Evolutionary conservation across 2,113 vertebrate species (phyloP).

Genomic region (Austrofundulus limnaeus): DNA sequence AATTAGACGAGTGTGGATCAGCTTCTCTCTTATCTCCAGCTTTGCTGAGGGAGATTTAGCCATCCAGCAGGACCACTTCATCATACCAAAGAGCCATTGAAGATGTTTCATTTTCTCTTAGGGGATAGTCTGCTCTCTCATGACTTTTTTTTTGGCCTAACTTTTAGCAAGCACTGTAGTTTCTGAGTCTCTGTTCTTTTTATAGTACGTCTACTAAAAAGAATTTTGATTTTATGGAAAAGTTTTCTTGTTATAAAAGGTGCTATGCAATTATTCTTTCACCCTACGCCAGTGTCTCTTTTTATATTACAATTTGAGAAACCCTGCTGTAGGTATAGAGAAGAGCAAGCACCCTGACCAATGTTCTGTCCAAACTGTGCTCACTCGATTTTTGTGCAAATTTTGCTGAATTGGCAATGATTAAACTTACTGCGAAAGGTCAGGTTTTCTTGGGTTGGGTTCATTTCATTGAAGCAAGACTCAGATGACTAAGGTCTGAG

Average conservation of each 20-base stretch:
- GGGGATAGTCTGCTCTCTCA: constrained; percentile 28
- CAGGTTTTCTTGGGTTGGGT: not conserved
- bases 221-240: constrained; percentile 14
- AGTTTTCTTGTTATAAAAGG: constrained; percentile 1
- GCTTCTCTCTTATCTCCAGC: constrained; percentile 26
- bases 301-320: constrained; percentile 2
- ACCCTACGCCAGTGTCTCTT: not conserved
- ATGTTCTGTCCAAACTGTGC: constrained; percentile 3
- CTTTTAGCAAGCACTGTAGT: constrained; percentile 7
- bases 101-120: constrained; percentile 23
- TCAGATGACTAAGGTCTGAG: not conserved
- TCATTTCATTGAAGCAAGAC: not conserved
- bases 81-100: constrained; percentile 24
- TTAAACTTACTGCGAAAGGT: not conserved
- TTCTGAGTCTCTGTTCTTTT: constrained; percentile 16
- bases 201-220: constrained; percentile 4
- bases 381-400: not conserved
- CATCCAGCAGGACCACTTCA: constrained; percentile 7
- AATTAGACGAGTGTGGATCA: not conserved
- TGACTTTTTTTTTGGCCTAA: constrained; percentile 19
- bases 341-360: not conserved
- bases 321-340: not conserved
- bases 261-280: not conserved
- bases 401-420: not conserved
- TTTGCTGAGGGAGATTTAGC: constrained; percentile 20